phyloP scores from a whole-genome alignment of 2,113 vertebrate species.

The Equus quagga region DNA sequence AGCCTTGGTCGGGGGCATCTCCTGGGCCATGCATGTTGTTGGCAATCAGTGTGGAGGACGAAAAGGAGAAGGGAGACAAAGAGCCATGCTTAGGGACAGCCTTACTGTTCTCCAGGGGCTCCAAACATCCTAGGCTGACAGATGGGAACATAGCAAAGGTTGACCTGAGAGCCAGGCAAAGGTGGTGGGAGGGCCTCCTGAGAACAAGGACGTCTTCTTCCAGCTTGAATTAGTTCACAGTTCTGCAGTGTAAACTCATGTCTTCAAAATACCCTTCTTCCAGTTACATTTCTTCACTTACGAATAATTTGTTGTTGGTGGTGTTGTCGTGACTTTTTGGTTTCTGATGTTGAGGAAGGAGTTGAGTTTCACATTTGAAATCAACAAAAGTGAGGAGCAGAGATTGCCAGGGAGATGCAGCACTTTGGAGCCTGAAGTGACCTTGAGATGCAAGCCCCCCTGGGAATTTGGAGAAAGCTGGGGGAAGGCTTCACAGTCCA shows the following conservation, averaged over 20 bases:
- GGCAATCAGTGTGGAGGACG: neutral
- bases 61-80: neutral
- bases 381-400: neutral
- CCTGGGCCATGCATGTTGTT: neutral
- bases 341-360: neutral
- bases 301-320: neutral
- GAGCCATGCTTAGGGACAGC: no score
- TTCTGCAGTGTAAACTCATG: neutral
- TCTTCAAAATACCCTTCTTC: neutral
- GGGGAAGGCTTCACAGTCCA: neutral
- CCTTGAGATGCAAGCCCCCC: neutral
- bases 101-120: neutral
- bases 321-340: neutral
- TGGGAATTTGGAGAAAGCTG: neutral
- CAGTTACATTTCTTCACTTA: neutral
- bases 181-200: no score
- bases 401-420: neutral
- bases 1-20: neutral
- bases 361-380: neutral
- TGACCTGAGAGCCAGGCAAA: neutral
- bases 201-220: neutral
- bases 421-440: neutral
- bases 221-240: neutral
- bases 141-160: neutral
- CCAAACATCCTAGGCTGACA: neutral